Base-by-base conservation (phyloP, 2,888 invertebrate species). In the Acanthosepion lycidas region DNA sequence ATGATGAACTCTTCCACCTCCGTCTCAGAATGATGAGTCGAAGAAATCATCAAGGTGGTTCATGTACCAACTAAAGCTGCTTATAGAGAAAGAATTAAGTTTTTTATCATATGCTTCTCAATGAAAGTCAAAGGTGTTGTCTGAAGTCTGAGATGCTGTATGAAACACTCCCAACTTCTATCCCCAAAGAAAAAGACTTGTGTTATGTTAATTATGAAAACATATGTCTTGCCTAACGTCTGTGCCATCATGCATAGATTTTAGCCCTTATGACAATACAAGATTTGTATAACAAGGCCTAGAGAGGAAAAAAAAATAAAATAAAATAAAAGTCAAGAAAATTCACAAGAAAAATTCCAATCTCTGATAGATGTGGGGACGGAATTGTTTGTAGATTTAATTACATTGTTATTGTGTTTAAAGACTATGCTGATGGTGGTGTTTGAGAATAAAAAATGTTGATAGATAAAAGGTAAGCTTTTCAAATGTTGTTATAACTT, bases 41-140 rank as follows among this genome's bases (percentile, higher is more conserved):
- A n/a, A 33, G n/a, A 78, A 78, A 78, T n/a, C n/a, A 78, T 78
- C 78, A 33, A 78, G 78, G 78, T 78, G 78, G 78, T 78, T 78
- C 78, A 78, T 78, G 78, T n/a, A 18, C 78, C 78, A 78, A 78
- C 78, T 78, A 78, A 78, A 78, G n/a, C 78, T 15, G n/a, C n/a
- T 33, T 78, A 15, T 33, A 78, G 78, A 9, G 78, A 78, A n/a
- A n/a, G n/a, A 78, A 78, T n/a, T 15, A n/a, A n/a, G 78, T 78
- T 78, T 78, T n/a, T 78, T 78, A 15, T 78, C 33, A 33, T n/a
- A 78, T 78, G n/a, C 20, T 78, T 78, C n/a, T 78, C 78, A 33
- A 78, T 78, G 78, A 78, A 78, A 78, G 5, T 78, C n/a, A 78
- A 78, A 78, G 78, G n/a, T 78, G 15, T 15, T 78, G n/a, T 78